Base-by-base conservation (phyloP, 2,888 invertebrate genomes). In the Napeogenes sylphis region DNA sequence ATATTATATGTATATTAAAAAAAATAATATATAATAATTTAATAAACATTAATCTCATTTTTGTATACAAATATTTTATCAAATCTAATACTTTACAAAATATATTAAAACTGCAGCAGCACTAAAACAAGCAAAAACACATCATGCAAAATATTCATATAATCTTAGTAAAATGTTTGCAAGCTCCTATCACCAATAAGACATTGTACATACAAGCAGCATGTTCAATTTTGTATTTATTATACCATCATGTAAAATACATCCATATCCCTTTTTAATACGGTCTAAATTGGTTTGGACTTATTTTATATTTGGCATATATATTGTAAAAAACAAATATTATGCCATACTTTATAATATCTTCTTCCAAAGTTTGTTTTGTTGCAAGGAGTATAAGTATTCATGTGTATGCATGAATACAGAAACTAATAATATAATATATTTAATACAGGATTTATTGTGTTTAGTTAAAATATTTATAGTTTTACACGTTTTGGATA, bases 141-240 rank as follows among this genome's bases (percentile, higher is more conserved):
- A 30, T 30, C 30, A 30, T 21, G 13, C 6, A 51, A 51, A 10
- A 51, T 51, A 30, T 51, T 30, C 51, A 12, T 51, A 8, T 51
- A 6, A 51, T 21, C 30, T 51, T 30, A 4, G 51, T 51, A 51
- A 51, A 51, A 51, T 51, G 51, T 51, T 51, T 51, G 51, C 51
- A 10, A 30, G 12, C 51, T 30, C 21, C 21, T 21, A 21, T 21
- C 47, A 14, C n/a, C 47, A 14, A n/a, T 47, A 47, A 47, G 21
- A 47, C 47, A 47, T 47, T 47, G 47, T 47, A 21, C 21, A 47
- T 47, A 47, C 4, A 47, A 21, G 47, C 47, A 21, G 47, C 21
- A 51, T 30, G 21, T n/a, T 51, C 30, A 5, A 30, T 51, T 51
- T 51, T 51, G 30, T 30, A 30, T 30, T 51, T 12, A 30, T 30